phyloP scores from a whole-genome alignment of 35 echinoderm and acorn worm species.

The Anneissia japonica region DNA sequence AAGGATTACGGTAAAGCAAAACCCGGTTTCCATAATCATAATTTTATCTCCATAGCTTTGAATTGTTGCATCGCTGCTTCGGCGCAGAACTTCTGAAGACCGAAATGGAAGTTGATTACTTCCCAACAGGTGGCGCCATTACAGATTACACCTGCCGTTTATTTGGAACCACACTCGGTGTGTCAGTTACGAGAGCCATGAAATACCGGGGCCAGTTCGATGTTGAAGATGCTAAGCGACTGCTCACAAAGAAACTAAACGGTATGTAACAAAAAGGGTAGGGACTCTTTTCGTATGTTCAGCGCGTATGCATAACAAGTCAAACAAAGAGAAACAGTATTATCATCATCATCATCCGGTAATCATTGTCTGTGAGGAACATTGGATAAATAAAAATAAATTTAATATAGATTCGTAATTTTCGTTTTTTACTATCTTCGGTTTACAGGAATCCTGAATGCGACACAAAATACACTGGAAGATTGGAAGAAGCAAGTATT shows the following conservation, averaged over 20 bases:
- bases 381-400: neutral
- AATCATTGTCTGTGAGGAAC: too few relatives aligned
- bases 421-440: slow-evolving; percentile 6
- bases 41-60: slow-evolving; percentile 50
- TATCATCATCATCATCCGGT: neutral
- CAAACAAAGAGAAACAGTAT: neutral
- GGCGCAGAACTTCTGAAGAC: slow-evolving; percentile 80
- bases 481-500: slow-evolving; percentile 80
- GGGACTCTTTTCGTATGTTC: neutral
- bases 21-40: neutral
- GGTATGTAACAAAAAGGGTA: slow-evolving; percentile 28
- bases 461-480: slow-evolving; percentile 73
- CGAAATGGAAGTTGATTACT: slow-evolving; percentile 85
- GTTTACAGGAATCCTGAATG: slow-evolving; percentile 59
- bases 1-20: neutral
- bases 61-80: slow-evolving; percentile 80
- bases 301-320: neutral
- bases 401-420: neutral
- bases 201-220: slow-evolving; percentile 83
- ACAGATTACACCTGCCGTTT: slow-evolving; percentile 83
- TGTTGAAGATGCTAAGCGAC: slow-evolving; percentile 65
- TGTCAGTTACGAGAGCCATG: slow-evolving; percentile 96
- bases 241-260: slow-evolving; percentile 83
- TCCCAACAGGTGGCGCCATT: slow-evolving; percentile 85
- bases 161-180: slow-evolving; percentile 66